A percentile compares a stretch with the other conserved stretches of the same genome.
These are phyloP conservation scores for Mesoclemmys tuberculata DNA, from an alignment of 2,113 vertebrate genomes.

Conservation along the genomic window DNA sequence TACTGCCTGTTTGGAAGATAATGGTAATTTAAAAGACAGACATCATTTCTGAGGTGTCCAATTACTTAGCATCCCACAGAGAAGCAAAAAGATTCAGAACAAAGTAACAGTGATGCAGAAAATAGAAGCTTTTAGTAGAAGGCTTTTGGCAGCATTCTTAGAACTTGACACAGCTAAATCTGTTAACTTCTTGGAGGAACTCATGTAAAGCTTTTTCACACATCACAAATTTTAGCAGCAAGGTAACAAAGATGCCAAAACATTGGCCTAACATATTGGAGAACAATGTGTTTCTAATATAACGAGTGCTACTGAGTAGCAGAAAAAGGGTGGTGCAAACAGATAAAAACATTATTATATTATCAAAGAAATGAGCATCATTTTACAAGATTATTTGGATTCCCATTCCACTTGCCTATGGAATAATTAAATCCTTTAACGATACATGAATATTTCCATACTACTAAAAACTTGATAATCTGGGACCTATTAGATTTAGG, in stretches of 20 bases:
- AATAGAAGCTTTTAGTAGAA: background rate
- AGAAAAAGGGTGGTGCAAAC: background rate
- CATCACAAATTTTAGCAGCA: background rate
- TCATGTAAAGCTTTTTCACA: background rate
- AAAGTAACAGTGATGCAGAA: background rate
- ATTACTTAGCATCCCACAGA: background rate
- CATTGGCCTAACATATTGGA: background rate
- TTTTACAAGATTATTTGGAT: background rate
- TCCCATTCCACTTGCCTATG: background rate
- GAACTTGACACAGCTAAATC: background rate
- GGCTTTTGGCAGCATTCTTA: background rate
- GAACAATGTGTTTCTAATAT: background rate
- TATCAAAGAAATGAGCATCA: background rate
- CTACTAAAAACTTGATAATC: background rate
- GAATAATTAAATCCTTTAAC: background rate
- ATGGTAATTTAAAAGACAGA: background rate
- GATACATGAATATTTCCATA: background rate
- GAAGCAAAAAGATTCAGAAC: background rate
- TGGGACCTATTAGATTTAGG: background rate
- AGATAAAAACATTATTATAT: background rate
- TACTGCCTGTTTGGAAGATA: background rate
- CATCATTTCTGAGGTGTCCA: background rate
- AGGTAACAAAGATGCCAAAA: background rate
- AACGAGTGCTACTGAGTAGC: background rate
- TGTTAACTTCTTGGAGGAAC: background rate